Percentiles rank a stretch among this genome's conserved stretches.
phyloP scores from a whole-genome alignment of 2,888 invertebrate species.

The Phrixothrix hirtus region DNA sequence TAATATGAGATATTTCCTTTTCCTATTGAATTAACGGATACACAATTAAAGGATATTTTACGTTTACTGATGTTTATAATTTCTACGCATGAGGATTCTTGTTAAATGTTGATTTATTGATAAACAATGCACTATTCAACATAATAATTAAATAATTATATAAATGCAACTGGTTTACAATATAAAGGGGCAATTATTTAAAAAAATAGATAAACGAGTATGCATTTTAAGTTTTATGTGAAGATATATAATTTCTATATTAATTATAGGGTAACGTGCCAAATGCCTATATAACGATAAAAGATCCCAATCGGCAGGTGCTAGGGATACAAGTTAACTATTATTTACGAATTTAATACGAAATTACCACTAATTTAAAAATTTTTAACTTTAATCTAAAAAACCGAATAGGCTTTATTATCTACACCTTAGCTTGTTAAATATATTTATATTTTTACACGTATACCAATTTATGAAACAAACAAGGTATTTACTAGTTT shows the following conservation, averaged over 20 bases:
- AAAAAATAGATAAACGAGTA: conserved; percentile 30
- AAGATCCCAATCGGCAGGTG: conserved; percentile 37
- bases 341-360: conserved; percentile 36
- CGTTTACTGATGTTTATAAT: conserved; percentile 6
- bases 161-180: conserved; percentile 23
- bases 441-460: too few relatives aligned
- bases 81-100: conserved; percentile 7
- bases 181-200: conserved; percentile 30
- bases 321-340: conserved; percentile 30
- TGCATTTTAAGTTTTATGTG: conserved; percentile 26
- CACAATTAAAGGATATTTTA: too few relatives aligned
- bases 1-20: conserved; percentile 22
- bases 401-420: too few relatives aligned
- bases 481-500: too few relatives aligned
- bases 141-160: conserved; percentile 26
- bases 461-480: too few relatives aligned
- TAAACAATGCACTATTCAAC: conserved; percentile 5
- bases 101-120: conserved; percentile 21
- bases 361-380: conserved; percentile 25
- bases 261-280: conserved; percentile 41
- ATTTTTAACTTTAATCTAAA: conserved; percentile 8
- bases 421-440: too few relatives aligned
- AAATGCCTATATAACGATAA: conserved; percentile 37
- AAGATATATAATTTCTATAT: conserved; percentile 40
- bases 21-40: conserved; percentile 14